Conservation (phyloP, 2,113 vertebrate species). For the Lynx canadensis region DNA sequence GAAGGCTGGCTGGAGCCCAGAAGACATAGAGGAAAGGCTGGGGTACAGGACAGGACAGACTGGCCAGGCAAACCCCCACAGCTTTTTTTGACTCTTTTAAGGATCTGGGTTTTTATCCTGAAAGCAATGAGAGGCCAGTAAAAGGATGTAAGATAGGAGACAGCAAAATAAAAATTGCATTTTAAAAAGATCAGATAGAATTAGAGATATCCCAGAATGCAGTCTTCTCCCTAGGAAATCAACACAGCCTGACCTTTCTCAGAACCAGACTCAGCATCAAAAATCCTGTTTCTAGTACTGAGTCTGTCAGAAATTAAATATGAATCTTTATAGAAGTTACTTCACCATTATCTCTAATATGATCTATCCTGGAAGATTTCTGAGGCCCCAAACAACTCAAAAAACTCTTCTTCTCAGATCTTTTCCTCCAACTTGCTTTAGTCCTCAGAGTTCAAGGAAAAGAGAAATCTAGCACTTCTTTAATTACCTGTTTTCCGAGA, state of each 20-base stretch:
- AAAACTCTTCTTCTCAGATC: neutral
- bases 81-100: neutral
- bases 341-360: neutral
- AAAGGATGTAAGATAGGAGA: neutral
- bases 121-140: neutral
- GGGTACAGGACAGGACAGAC: neutral
- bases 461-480: neutral
- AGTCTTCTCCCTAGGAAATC: neutral
- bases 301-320: slow-evolving; percentile 3
- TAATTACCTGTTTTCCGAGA: neutral
- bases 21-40: neutral
- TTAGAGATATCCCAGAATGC: neutral
- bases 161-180: neutral
- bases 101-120: neutral
- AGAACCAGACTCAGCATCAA: neutral
- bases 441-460: neutral
- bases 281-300: neutral
- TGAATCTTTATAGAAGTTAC: neutral
- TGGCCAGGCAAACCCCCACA: neutral
- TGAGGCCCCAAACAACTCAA: neutral
- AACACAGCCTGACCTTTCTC: slow-evolving; percentile 21
- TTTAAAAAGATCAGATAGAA: slow-evolving; percentile 8
- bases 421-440: neutral
- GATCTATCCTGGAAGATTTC: neutral
- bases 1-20: neutral